Base-by-base conservation (phyloP, 2,797 vertebrate species). In the Anguilla anguilla region DNA sequence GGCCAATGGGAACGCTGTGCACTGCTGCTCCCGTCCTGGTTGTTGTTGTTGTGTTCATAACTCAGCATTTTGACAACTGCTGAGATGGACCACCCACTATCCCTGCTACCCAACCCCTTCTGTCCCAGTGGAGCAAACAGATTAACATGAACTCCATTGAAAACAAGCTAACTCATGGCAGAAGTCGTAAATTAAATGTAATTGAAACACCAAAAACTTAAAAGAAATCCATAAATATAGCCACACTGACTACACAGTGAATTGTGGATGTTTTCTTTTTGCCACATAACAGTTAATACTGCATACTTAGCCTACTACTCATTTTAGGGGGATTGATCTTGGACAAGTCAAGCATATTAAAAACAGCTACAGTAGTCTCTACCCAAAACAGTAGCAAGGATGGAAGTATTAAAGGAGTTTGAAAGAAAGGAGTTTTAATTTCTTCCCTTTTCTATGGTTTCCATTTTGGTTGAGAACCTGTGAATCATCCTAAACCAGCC, bases 31-130 rank as follows among this genome's bases (percentile, higher is more conserved):
- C 35, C 43, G 19, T 43, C 39, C 39, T 43, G 39, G 74, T 35
- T 35, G 35, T 43, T 39, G 39, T 39, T 79, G 74, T 82, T 51
- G 79, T 82, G 49, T 49, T 82, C 22, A 46, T 51, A 22, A 82
- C 79, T 25, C 25, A 51, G 22, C 77, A 81, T 81, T 81, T 81
- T 82, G 79, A n/a, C 79, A 25, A 51, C 39, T 31, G 46, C 74
- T 43, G 46, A 49, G 46, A 82, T 22, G 39, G 74, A 17, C 74
- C 74, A 43, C 35, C 79, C 43, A 25, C 46, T 25, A 51, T n/a
- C 43, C 46, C 19, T 2, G 22, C 79, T n/a, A 51, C 79, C 43
- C 22, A 46, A n/a, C 39, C 74, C 39, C 35, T 19, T 17, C 74
- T 19, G 22, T 82, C 46, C 79, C 79, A 22, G 25, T 9, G 79